A percentile compares a stretch with the other conserved stretches of the same genome.
phyloP scores from a whole-genome alignment of 2,888 invertebrate genomes.

The Mimachlamys varia region DNA sequence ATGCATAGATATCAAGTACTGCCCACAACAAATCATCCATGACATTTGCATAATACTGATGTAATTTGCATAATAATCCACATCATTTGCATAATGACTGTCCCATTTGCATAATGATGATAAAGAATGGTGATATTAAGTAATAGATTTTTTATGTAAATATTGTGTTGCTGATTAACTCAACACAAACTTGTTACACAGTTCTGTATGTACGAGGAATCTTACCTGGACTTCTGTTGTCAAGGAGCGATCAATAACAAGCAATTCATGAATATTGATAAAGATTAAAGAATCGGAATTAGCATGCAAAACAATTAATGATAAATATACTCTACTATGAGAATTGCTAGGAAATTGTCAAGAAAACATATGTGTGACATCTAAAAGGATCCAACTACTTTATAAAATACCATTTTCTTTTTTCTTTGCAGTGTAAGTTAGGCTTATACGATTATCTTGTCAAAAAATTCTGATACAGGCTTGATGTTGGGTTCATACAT shows the following conservation, averaged over 20 bases:
- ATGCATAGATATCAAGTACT: neutral
- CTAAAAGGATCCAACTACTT: neutral
- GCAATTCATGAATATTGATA: constrained; percentile 6
- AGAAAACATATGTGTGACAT: neutral
- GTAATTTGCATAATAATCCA: constrained; percentile 5
- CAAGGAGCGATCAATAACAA: neutral
- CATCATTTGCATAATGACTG: neutral
- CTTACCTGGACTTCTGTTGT: neutral
- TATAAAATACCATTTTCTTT: no score
- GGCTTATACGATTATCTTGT: no score
- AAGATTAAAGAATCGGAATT: neutral
- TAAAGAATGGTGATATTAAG: neutral
- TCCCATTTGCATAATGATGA: constrained; percentile 3
- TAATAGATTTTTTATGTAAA: neutral
- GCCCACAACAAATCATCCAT: constrained; percentile 14
- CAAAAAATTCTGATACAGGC: no score
- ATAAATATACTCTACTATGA: neutral
- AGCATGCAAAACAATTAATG: neutral
- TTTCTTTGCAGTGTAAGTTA: no score
- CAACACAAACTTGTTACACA: constrained; percentile 26
- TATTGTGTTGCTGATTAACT: neutral
- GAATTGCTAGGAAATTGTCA: neutral
- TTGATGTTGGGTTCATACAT: no score
- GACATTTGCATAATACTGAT: neutral
- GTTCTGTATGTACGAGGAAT: neutral